Evolutionary conservation across 2,888 invertebrate genomes (phyloP).

Genomic region (Hydrotaea diabolus): DNA sequence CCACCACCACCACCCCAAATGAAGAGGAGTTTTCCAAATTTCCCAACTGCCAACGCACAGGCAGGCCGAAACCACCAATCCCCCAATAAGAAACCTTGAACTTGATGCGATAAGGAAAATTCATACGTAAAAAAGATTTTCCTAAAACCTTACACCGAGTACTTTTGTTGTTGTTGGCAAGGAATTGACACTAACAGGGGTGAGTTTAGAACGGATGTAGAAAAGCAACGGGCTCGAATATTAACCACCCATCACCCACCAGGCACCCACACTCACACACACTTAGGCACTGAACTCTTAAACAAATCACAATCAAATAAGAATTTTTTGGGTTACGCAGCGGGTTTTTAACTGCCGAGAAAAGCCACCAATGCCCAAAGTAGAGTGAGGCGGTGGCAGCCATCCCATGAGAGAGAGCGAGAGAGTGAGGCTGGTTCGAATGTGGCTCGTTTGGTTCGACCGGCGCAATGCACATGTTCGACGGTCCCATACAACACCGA

Average conservation of each 20-base stretch:
- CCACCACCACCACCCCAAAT: constrained; percentile 26
- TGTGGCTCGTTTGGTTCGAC: constrained; percentile 40
- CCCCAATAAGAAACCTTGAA: constrained; percentile 67
- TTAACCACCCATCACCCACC: neutral
- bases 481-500: constrained; percentile 13
- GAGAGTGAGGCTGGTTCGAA: constrained; percentile 12
- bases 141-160: no score
- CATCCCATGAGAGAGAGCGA: constrained; percentile 21
- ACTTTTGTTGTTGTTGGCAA: no score
- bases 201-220: neutral
- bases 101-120: constrained; percentile 48
- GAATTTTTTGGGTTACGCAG: constrained; percentile 29
- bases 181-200: constrained; percentile 31
- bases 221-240: neutral
- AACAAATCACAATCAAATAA: constrained; percentile 48
- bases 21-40: constrained; percentile 18
- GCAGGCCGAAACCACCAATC: constrained; percentile 7
- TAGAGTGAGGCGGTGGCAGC: constrained; percentile 51
- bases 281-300: constrained; percentile 15
- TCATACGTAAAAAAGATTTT: constrained; percentile 35
- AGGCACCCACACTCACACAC: constrained; percentile 15
- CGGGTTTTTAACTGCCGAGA: neutral
- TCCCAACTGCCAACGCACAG: no score
- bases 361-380: constrained; percentile 48
- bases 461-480: constrained; percentile 61